Evolutionary conservation across 2,797 vertebrate genomes (phyloP), one percentile per base, ranked within the genome.

Genomic region (Muscicapa comitata): DNA sequence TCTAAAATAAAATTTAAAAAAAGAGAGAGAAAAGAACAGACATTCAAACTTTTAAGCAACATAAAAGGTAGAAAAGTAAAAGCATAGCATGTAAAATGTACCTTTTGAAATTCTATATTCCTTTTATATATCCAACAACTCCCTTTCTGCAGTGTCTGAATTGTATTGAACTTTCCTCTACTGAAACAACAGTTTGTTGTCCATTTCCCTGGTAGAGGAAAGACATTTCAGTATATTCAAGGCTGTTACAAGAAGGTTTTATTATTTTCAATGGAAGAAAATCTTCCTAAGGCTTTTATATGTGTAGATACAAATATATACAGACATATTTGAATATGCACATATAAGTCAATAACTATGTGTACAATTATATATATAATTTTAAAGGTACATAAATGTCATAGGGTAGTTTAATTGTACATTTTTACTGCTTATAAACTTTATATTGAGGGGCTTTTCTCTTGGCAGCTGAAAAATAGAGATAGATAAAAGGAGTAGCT

Each of bases 401-500:
- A 1, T 33, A 21, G 17, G 2, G 4, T 71, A 5, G 3, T 83
- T 66, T 70, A 77, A 19, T n/a, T 7, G 1, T 40, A 31, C 15
- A 74, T 65, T 14, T 33, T 74, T 54, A 2, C 28, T 29, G n/a
- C 40, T 50, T 48, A 55, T 78, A 83, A 93, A 95, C n/a, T 73
- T 59, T 84, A 92, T 62, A 66, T 72, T 43, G 45, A 62, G 33
- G 45, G 59, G 73, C 71, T 91, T 90, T 81, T 67, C 47, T 59
- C 83, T 57, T 86, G 89, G 57, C 74, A 84, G 28, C 23, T 40
- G 68, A 86, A 88, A 96, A 97, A 79, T 24, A 89, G 21, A 58
- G 28, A 70, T 28, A 86, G 86, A 94, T 93, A 95, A 92, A 96
- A 86, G 24, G 31, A 89, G 67, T 20, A 85, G 68, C 53, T 37